Evolutionary conservation across 2,797 vertebrate genomes (phyloP).

Genomic region (Protonibea diacanthus): DNA sequence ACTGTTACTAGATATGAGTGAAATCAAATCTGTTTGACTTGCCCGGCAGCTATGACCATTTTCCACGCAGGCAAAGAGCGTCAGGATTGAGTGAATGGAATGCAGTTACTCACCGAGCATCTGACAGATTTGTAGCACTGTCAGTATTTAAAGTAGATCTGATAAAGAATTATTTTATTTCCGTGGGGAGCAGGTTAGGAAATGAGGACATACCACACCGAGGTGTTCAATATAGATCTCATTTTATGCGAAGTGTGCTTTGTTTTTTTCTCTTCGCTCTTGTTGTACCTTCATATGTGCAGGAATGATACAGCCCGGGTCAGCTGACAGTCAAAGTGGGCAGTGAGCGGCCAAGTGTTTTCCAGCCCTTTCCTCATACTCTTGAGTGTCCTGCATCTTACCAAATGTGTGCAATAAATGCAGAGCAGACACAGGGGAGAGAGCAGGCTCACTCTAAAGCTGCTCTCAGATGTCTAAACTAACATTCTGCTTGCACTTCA

Average conservation of each 20-base stretch:
- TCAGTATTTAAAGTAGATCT: conserved; percentile 63
- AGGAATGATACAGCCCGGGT: conserved; percentile 22
- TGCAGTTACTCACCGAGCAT: conserved; percentile 72
- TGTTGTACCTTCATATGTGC: conserved; percentile 23
- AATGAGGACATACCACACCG: conserved; percentile 36
- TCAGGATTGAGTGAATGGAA: conserved; percentile 78
- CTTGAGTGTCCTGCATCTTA: conserved; percentile 28
- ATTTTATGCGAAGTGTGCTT: conserved; percentile 20
- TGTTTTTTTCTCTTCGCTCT: not conserved
- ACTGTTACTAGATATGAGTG: conserved; percentile 86
- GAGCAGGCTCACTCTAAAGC: conserved; percentile 30
- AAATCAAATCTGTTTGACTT: conserved; percentile 88
- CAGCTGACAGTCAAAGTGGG: conserved; percentile 2
- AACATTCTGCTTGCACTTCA: conserved; percentile 76
- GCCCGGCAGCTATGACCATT: conserved; percentile 80
- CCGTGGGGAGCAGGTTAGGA: conserved; percentile 43
- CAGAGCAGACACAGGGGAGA: conserved; percentile 34
- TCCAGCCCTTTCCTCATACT: conserved; percentile 7
- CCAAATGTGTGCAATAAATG: conserved; percentile 43
- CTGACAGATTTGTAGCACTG: conserved; percentile 75
- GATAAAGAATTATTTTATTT: conserved; percentile 69
- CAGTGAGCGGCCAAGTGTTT: conserved; percentile 1
- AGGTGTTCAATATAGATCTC: conserved; percentile 48
- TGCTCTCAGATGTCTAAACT: conserved; percentile 71
- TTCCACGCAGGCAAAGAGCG: conserved; percentile 72